These are phyloP conservation scores for Carduelis carduelis DNA, from an alignment of 2,797 vertebrate genomes.

Conservation along the genomic window DNA sequence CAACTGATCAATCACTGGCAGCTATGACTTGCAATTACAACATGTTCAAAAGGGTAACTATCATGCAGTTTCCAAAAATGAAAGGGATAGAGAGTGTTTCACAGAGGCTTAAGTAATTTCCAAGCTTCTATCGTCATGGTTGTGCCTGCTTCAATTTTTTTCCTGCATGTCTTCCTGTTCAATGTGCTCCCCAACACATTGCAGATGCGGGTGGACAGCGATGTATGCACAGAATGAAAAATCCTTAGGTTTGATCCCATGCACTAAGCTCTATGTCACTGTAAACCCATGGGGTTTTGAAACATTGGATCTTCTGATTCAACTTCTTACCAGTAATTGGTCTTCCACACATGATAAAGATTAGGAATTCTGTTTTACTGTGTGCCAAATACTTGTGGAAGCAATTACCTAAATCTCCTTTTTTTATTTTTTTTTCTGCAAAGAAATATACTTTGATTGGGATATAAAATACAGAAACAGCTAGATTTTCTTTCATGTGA, in stretches of 20 bases:
- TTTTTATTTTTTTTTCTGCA: background rate
- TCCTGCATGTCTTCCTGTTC: background rate
- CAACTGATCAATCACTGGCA: background rate
- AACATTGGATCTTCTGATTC: background rate
- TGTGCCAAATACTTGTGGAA: background rate
- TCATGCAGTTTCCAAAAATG: background rate
- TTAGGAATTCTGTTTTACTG: background rate
- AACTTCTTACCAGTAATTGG: background rate
- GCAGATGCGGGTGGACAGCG: background rate
- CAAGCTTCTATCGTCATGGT: background rate
- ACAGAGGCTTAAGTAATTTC: background rate
- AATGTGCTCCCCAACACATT: fast-evolving
- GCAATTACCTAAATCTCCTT: background rate
- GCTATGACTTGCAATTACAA: background rate
- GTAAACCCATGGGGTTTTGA: background rate
- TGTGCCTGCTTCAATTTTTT: background rate
- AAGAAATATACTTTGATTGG: background rate
- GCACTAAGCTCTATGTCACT: background rate
- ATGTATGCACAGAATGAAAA: background rate
- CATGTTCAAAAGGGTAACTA: background rate
- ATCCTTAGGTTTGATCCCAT: background rate
- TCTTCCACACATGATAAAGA: background rate
- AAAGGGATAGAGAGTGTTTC: background rate
- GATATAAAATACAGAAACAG: background rate
- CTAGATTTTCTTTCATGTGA: background rate